Conservation (phyloP, 30 jellyfish, hydroid and myxozoan genomes). For the Turritopsis rubra region DNA sequence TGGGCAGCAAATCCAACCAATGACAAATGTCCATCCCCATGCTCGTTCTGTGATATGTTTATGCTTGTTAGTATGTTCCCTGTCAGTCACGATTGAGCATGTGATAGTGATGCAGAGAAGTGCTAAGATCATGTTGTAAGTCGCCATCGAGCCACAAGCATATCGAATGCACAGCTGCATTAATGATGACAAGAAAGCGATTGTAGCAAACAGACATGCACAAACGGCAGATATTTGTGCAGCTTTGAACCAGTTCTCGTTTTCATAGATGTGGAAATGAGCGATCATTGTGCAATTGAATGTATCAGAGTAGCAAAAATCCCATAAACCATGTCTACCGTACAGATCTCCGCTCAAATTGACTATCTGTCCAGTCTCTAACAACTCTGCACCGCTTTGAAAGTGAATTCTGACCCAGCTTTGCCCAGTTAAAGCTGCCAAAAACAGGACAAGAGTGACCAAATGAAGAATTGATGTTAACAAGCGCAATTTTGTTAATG, state of each 20-base stretch:
- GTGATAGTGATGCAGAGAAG: neutral
- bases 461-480: neutral
- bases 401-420: neutral
- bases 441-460: neutral
- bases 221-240: neutral
- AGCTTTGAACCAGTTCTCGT: neutral
- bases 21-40: conserved; percentile 13
- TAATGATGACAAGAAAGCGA: neutral
- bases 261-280: neutral
- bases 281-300: neutral
- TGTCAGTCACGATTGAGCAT: neutral
- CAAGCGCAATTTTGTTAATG: neutral
- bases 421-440: neutral
- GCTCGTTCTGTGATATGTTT: neutral
- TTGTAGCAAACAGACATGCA: conserved; percentile 1
- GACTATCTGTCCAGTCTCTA: conserved; percentile 3
- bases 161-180: neutral
- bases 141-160: neutral
- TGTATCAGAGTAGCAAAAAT: neutral
- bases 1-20: conserved; percentile 1
- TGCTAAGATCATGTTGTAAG: conserved; percentile 4
- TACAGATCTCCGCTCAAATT: neutral
- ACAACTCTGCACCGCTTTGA: neutral
- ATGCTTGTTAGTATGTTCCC: neutral
- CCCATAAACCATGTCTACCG: conserved; percentile 5